Percentiles rank a stretch among this genome's conserved stretches.
Conservation (phyloP, 2,797 vertebrate species). For the Bovichtus diacanthus region DNA sequence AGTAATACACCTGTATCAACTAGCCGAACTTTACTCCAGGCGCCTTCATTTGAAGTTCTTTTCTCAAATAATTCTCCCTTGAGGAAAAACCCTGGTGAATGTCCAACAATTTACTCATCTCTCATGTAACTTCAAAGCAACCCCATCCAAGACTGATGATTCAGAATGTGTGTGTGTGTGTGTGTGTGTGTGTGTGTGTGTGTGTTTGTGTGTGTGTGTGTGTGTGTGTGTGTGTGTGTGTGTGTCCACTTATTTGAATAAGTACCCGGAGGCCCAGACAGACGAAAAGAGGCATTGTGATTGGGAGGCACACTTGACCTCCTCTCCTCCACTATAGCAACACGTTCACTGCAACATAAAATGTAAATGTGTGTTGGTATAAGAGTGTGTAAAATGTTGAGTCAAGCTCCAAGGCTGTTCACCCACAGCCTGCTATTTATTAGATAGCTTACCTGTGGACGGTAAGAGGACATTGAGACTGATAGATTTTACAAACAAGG, state of each 20-base stretch:
- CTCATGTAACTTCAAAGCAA: constrained; percentile 61
- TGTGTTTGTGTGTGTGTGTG: constrained; percentile 30
- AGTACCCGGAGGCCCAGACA: constrained; percentile 67
- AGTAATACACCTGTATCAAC: constrained; percentile 11
- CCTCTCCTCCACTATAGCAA: constrained; percentile 38
- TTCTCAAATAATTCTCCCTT: constrained; percentile 16
- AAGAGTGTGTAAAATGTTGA: constrained; percentile 6
- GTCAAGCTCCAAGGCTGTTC: constrained; percentile 11
- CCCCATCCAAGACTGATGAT: constrained; percentile 63
- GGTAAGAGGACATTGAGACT: constrained; percentile 22
- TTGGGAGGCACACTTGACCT: constrained; percentile 68
- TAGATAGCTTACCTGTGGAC: constrained; percentile 18
- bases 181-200: constrained; percentile 30
- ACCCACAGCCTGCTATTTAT: constrained; percentile 27
- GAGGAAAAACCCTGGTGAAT: constrained; percentile 15
- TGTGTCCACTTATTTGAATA: constrained; percentile 62
- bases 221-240: constrained; percentile 32
- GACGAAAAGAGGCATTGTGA: constrained; percentile 65
- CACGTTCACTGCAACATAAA: constrained; percentile 29
- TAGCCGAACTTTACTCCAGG: constrained; percentile 1
- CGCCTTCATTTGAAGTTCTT: not conserved
- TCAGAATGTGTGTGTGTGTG: constrained; percentile 57
- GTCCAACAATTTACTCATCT: constrained; percentile 45
- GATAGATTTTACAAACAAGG: constrained; percentile 15
- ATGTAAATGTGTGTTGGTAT: constrained; percentile 31